phyloP scores from a whole-genome alignment of 2,797 vertebrate species.

The Syndactyla subalaris region DNA sequence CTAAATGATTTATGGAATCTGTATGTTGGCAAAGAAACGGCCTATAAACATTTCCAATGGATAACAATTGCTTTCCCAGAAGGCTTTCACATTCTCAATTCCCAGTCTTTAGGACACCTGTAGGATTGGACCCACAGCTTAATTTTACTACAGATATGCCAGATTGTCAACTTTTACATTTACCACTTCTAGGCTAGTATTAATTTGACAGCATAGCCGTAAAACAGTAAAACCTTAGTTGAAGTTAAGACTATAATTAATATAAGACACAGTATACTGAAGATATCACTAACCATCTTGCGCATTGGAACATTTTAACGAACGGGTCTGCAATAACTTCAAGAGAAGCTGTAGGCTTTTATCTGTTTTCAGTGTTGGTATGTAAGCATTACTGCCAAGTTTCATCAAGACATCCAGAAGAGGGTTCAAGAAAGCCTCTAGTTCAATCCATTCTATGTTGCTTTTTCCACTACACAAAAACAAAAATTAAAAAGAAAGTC shows the following conservation, averaged over 20 bases:
- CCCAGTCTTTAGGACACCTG: not conserved
- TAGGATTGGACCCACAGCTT: not conserved
- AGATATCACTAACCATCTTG: conserved; percentile 76
- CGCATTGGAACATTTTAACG: conserved; percentile 53
- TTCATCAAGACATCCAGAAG: conserved; percentile 87
- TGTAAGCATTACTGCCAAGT: conserved; percentile 88
- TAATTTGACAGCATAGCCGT: not conserved
- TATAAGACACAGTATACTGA: conserved; percentile 59
- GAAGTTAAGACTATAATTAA: conserved; percentile 18
- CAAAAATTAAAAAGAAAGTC: conserved; percentile 65
- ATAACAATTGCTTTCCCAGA: not conserved
- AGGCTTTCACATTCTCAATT: not conserved
- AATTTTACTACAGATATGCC: not conserved
- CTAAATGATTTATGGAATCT: not conserved
- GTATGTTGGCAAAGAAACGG: accelerated
- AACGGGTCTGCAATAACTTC: conserved; percentile 81
- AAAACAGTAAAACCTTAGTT: not conserved
- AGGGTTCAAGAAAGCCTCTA: conserved; percentile 85
- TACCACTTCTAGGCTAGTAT: not conserved
- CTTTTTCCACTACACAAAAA: conserved; percentile 67
- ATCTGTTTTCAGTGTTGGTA: conserved; percentile 88
- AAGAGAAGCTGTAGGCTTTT: conserved; percentile 90
- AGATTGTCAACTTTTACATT: not conserved
- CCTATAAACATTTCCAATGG: not conserved
- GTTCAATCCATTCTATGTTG: conserved; percentile 58